A percentile compares a stretch with the other conserved stretches of the same genome.
phyloP scores from a whole-genome alignment of 2,888 invertebrate genomes.

The Drosophila nigricruria region DNA sequence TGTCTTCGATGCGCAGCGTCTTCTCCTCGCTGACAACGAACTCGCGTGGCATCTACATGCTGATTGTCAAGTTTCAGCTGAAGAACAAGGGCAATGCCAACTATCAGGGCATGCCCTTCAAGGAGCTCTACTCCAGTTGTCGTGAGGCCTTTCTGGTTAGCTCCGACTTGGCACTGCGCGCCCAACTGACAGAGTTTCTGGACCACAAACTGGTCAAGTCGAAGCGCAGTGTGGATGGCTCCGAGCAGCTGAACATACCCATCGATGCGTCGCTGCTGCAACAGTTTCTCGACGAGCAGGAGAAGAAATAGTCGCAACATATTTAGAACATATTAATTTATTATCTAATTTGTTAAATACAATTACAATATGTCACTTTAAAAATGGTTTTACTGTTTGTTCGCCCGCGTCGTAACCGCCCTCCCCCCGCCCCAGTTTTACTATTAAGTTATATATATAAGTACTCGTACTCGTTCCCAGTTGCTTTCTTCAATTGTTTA shows the following conservation, averaged over 20 bases:
- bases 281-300: constrained; percentile 89
- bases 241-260: constrained; percentile 93
- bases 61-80: constrained; percentile 93
- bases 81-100: constrained; percentile 89
- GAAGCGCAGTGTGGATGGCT: constrained; percentile 92
- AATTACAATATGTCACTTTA: constrained; percentile 67
- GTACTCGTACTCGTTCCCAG: constrained; percentile 18
- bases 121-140: constrained; percentile 93
- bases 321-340: constrained; percentile 76
- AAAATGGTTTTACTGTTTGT: constrained; percentile 46
- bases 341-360: constrained; percentile 76
- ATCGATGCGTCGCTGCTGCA: constrained; percentile 90
- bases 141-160: constrained; percentile 96
- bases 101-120: constrained; percentile 95
- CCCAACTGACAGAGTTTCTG: constrained; percentile 96
- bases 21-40: constrained; percentile 96
- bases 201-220: constrained; percentile 96
- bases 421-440: constrained; percentile 25
- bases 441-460: constrained; percentile 35
- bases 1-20: constrained; percentile 95
- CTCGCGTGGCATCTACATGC: constrained; percentile 93
- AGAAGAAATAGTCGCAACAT: constrained; percentile 69
- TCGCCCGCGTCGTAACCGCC: constrained; percentile 28
- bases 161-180: constrained; percentile 95
- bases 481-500: constrained; percentile 29